These are phyloP conservation scores for Styela clava DNA, from an alignment of 23 tunicate genomes.

Conservation along the genomic window DNA sequence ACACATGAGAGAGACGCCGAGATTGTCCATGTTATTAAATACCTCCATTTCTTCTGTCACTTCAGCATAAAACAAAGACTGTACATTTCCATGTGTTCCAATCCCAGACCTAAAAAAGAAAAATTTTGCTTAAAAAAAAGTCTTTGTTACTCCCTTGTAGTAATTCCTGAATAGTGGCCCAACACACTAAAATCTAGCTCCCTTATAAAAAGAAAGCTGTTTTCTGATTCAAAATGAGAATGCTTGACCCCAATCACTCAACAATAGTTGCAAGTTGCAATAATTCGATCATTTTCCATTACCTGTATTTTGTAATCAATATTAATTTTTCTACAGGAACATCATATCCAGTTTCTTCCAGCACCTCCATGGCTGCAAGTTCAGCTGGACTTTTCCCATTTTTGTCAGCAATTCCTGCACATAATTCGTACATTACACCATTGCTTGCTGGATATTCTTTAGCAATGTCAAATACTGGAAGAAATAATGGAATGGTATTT, in stretches of 20 bases:
- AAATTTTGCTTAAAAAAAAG: no score
- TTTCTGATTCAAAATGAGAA: neutral
- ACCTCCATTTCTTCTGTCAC: constrained; percentile 72
- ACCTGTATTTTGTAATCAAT: constrained; percentile 44
- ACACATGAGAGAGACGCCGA: no score
- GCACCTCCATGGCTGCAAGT: constrained; percentile 75
- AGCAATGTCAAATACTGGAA: neutral
- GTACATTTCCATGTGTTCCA: constrained; percentile 53
- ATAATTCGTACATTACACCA: constrained; percentile 61
- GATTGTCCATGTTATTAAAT: no score
- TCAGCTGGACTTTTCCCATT: constrained; percentile 23
- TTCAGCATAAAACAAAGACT: constrained; percentile 62
- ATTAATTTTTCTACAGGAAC: constrained; percentile 39
- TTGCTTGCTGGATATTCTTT: constrained; percentile 20
- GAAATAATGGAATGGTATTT: no score
- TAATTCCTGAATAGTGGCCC: no score
- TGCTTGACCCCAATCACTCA: neutral
- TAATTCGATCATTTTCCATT: no score
- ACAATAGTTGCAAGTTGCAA: no score
- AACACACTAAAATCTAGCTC: no score
- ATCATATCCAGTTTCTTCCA: constrained; percentile 84
- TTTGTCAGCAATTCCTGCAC: constrained; percentile 81
- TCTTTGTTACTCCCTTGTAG: no score
- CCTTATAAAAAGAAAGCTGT: neutral
- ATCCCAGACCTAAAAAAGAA: constrained; percentile 36